Conservation (phyloP, 2,888 invertebrate species). For the Lycocerus yunnanus region DNA sequence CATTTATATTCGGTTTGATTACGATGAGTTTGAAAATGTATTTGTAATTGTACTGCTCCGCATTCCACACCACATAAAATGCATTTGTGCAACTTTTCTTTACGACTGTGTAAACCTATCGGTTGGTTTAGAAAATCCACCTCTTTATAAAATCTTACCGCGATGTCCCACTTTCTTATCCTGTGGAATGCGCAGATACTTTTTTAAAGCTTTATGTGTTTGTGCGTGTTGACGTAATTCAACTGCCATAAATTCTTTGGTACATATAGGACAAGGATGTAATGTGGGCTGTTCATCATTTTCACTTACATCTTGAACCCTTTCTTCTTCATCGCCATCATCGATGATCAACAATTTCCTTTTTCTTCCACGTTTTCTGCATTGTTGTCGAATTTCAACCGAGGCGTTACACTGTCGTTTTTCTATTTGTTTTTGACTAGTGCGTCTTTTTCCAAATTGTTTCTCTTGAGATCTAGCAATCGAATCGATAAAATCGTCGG, state of each 20-base stretch:
- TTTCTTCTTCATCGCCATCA: not conserved
- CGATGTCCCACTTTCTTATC: conserved; percentile 34
- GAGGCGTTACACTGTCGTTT: conserved; percentile 20
- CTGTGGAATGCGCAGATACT: conserved; percentile 39
- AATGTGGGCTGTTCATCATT: conserved; percentile 10
- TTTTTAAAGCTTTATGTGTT: conserved; percentile 44
- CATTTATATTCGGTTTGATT: conserved; percentile 43
- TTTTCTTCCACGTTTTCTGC: conserved; percentile 23
- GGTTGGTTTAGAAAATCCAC: conserved; percentile 5
- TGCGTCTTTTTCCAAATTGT: conserved; percentile 21
- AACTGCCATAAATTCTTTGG: conserved; percentile 39
- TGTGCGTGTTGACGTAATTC: conserved; percentile 42
- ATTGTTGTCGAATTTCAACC: conserved; percentile 4
- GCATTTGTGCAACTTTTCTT: conserved; percentile 41
- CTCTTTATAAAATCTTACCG: conserved; percentile 29
- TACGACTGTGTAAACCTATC: conserved; percentile 33
- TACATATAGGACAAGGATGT: conserved; percentile 45
- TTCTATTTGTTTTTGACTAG: conserved; percentile 29
- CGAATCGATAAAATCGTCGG: conserved; percentile 23
- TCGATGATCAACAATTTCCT: conserved; percentile 1
- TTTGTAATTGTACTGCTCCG: conserved; percentile 35
- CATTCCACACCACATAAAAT: conserved; percentile 40
- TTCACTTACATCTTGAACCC: not conserved
- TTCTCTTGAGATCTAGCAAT: conserved; percentile 24
- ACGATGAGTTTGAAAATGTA: conserved; percentile 42